Base-by-base conservation (phyloP, 2,888 invertebrate genomes). In the Cyclophora punctaria region DNA sequence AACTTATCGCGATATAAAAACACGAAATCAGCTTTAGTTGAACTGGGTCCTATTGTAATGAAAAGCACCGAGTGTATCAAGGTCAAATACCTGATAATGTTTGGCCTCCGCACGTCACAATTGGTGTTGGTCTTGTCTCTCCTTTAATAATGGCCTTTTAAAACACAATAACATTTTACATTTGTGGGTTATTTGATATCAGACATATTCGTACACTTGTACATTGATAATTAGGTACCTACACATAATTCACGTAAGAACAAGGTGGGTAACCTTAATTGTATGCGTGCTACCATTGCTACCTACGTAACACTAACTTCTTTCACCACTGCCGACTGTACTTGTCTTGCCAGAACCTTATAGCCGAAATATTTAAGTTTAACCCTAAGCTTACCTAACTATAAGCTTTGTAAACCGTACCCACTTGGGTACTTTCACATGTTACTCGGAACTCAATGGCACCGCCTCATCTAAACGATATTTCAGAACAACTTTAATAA, bases 51-150 rank as follows among this genome's bases (percentile, higher is more conserved):
- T 63, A 60, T 59, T 68, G 64, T 73, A 70, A 71, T 74, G 66
- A 71, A 71, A 69, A 66, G 62, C 67, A 63, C 52, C 20, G 57
- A 57, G 55, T 53, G 66, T 62, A 62, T 60, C 71, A 75, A 80
- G 79, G 78, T 78, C 74, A 70, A 58, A 51, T 64, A 59, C 59
- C 60, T 60, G 46, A 48, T 52, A 62, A 67, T 59, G 69, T 65
- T 71, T 71, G 78, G 64, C 80, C 78, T 78, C 75, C 73, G 68
- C 75, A 75, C 73, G 76, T 75, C 74, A 72, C 50, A 52, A 54
- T 52, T 55, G 57, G 51, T 62, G 63, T 71, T 57, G 57, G 66
- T 64, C 66, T 67, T 60, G 64, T 55, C 64, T 58, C 60, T 55
- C 37, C 4, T 37, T 5, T 37, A 37, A 37, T 37, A 37, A 37